Conservation (phyloP, 1,140 invertebrate genomes). For the Chrysomallon squamiferum region DNA sequence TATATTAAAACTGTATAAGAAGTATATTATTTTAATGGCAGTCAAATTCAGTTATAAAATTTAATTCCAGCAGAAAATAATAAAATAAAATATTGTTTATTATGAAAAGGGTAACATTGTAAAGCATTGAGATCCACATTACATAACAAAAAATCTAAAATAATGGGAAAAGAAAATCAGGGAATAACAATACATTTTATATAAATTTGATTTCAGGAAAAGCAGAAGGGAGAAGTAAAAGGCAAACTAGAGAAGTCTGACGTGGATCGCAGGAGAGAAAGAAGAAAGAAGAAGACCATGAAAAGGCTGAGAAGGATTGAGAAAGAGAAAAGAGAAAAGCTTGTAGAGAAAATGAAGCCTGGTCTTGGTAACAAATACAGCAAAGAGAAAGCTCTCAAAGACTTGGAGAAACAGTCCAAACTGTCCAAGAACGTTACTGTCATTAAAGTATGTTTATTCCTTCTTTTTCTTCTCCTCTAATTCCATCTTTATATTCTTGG, state of each 20-base stretch:
- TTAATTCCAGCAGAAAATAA: too few relatives aligned
- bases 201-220: constrained; percentile 63
- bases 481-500: background rate
- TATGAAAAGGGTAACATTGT: too few relatives aligned
- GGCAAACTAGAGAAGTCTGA: constrained; percentile 80
- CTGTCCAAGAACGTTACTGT: constrained; percentile 37
- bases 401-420: constrained; percentile 63
- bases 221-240: constrained; percentile 79
- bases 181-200: too few relatives aligned
- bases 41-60: too few relatives aligned
- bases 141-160: too few relatives aligned
- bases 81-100: too few relatives aligned
- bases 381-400: constrained; percentile 67
- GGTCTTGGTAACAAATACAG: constrained; percentile 70
- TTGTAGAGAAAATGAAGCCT: constrained; percentile 53
- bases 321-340: constrained; percentile 41
- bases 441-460: constrained; percentile 44
- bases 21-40: too few relatives aligned
- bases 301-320: constrained; percentile 38
- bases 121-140: too few relatives aligned
- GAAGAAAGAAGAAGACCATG: constrained; percentile 81
- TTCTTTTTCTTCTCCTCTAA: background rate
- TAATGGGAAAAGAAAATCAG: too few relatives aligned
- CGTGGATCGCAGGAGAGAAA: constrained; percentile 89
- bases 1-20: too few relatives aligned